Percentiles rank a stretch among this genome's conserved stretches.
Conservation (phyloP, 2,797 vertebrate species). For the Enteromius unitaeniatus region DNA sequence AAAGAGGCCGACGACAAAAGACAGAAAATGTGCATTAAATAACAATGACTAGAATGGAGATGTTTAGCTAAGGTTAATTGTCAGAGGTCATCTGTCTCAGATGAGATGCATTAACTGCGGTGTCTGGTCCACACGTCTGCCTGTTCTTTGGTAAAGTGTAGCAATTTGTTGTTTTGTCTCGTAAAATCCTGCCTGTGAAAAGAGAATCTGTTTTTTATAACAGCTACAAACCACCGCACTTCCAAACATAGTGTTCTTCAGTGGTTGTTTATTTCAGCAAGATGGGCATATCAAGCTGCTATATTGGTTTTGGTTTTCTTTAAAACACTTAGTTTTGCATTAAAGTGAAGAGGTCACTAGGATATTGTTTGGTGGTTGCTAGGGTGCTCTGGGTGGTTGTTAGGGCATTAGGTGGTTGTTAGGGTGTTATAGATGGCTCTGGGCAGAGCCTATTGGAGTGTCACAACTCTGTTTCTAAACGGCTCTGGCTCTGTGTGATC, state of each 20-base stretch:
- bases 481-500: no score
- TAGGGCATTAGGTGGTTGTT: no score
- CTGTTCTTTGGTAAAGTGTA: background rate
- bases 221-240: background rate
- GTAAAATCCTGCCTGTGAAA: slow-evolving; percentile 19
- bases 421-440: no score
- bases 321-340: no score
- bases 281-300: background rate
- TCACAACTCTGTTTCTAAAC: no score
- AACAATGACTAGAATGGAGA: background rate
- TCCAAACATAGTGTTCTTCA: background rate
- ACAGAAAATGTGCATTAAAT: slow-evolving; percentile 6
- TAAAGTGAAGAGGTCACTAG: no score
- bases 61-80: background rate
- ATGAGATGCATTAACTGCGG: slow-evolving; percentile 1
- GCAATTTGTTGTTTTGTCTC: background rate
- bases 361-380: background rate
- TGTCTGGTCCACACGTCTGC: background rate
- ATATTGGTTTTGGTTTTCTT: background rate
- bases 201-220: background rate
- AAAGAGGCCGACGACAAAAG: background rate
- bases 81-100: background rate
- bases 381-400: no score
- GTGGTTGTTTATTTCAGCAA: no score
- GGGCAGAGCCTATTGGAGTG: no score